Base-by-base conservation (phyloP, 2,888 invertebrate species). In the Tenthredo amoena region DNA sequence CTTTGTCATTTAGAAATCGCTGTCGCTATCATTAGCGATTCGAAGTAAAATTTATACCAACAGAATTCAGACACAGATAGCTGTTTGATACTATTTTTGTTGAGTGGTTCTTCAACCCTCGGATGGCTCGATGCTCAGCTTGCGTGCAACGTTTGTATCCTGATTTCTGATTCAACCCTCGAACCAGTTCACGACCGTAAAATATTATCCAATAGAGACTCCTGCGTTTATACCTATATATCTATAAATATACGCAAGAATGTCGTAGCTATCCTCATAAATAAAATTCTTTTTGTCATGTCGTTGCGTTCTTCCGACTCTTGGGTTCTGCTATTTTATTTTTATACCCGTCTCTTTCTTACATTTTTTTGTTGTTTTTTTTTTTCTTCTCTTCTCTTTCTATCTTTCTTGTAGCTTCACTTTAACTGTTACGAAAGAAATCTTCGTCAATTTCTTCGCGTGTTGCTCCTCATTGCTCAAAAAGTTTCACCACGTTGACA, bases 51-150 rank as follows among this genome's bases (percentile, higher is more conserved):
- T 77, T 77, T 77, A 77, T 50, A 74, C 74, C 21, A 26, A 43
- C 18, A n/a, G n/a, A 43, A 74, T 74, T 74, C 74, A 31, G 18
- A 43, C 43, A 43, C 10, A 43, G 18, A 74, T 74, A 43, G 40
- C 74, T 74, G 21, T 12, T 77, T 77, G 81, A 62, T 58, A 34
- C 83, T 83, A 83, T 83, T 83, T 83, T 50, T 71, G 83, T 83
- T 71, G 83, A 83, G 83, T 83, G 83, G 68, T 83, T 71, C 83
- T 83, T 83, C 83, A 65, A 26, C 68, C 68, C 83, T 43, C 68
- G 68, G 50, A 68, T 31, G 15, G 55, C n/a, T 47, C 68, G 82
- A 82, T 82, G 83, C 43, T 81, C 65, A 68, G 83, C 65, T 83
- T 58, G 83, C 83, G 83, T 83, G 83, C 68, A 21, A 1, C 26